Conservation (phyloP, 1,140 invertebrate genomes). For the Lysiphlebus fabarum region DNA sequence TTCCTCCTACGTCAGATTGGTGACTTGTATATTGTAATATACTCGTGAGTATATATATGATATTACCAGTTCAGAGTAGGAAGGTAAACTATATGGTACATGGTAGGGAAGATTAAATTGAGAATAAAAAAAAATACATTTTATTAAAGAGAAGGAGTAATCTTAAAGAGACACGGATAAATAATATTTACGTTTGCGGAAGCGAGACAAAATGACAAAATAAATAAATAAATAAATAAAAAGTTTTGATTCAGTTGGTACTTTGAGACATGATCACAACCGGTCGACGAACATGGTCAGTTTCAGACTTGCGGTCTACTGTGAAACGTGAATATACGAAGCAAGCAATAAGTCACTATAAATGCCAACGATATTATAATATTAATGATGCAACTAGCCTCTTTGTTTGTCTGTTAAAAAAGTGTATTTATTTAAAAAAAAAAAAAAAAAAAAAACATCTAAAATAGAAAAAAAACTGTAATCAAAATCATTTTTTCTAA, state of each 20-base stretch:
- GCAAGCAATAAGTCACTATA: constrained; percentile 24
- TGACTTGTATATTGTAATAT: constrained; percentile 23
- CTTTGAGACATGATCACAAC: constrained; percentile 5
- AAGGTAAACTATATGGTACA: constrained; percentile 2
- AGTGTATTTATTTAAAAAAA: too few species aligned
- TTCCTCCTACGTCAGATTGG: constrained; percentile 32
- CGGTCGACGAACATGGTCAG: constrained; percentile 31
- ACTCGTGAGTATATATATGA: constrained; percentile 12
- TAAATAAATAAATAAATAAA: neutral
- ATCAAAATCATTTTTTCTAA: too few species aligned
- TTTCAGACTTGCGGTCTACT: constrained; percentile 47
- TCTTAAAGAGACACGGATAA: neutral
- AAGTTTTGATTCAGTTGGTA: neutral
- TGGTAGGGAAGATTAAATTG: neutral
- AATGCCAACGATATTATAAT: constrained; percentile 27
- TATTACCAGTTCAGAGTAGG: constrained; percentile 21
- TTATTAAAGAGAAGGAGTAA: constrained; percentile 3
- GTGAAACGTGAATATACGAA: constrained; percentile 37
- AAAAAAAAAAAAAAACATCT: too few species aligned
- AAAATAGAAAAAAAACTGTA: too few species aligned
- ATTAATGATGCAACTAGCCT: constrained; percentile 37
- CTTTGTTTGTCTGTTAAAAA: constrained; percentile 8
- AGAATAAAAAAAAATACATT: neutral
- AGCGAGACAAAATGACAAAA: constrained; percentile 10
- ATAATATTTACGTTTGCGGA: neutral